These are phyloP conservation scores for Drosophila mercatorum DNA, from an alignment of 2,888 invertebrate species.

Conservation along the genomic window DNA sequence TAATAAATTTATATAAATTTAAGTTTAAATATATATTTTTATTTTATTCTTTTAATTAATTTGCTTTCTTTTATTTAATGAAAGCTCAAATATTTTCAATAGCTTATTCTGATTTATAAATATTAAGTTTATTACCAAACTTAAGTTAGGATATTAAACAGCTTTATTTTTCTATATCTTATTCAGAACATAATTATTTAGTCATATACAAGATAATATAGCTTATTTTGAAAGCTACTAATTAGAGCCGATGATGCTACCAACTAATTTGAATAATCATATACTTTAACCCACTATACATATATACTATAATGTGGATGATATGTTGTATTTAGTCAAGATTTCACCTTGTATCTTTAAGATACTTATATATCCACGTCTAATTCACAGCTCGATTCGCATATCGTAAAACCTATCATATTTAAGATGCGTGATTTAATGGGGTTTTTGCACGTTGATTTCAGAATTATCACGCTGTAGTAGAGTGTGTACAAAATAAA, in stretches of 20 bases:
- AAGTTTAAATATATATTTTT: too few species aligned
- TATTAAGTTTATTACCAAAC: too few species aligned
- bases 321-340: conserved; percentile 7
- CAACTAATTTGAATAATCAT: conserved; percentile 16
- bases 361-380: conserved; percentile 20
- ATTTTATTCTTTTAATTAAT: too few species aligned
- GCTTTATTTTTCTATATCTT: too few species aligned
- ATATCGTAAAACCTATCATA: conserved; percentile 59
- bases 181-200: not conserved
- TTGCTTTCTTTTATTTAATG: too few species aligned
- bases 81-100: too few species aligned
- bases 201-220: not conserved
- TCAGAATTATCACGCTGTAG: conserved; percentile 39
- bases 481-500: conserved; percentile 36
- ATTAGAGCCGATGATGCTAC: not conserved
- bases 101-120: too few species aligned
- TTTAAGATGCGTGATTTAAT: conserved; percentile 57
- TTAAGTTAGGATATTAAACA: too few species aligned
- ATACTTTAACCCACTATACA: conserved; percentile 4
- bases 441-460: conserved; percentile 25
- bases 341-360: conserved; percentile 46
- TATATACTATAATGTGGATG: not conserved
- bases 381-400: conserved; percentile 42
- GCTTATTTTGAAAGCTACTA: not conserved
- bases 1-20: too few species aligned